A percentile compares a stretch with the other conserved stretches of the same genome.
These are phyloP conservation scores for Melinopterus prodromus DNA, from an alignment of 2,888 invertebrate genomes.

Conservation along the genomic window DNA sequence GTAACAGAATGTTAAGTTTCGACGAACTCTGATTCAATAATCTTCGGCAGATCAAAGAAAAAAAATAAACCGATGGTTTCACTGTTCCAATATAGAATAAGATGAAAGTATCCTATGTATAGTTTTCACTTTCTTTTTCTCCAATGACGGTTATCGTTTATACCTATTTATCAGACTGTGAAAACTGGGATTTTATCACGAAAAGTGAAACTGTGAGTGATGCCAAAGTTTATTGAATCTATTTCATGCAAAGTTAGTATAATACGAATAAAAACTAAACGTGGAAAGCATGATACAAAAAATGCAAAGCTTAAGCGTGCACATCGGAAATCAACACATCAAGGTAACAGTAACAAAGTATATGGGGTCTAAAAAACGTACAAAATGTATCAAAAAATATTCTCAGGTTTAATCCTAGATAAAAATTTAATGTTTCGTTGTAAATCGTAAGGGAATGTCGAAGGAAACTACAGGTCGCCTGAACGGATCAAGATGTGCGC, in stretches of 20 bases:
- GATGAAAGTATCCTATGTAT: background rate
- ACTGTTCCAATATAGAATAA: background rate
- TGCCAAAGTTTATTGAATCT: background rate
- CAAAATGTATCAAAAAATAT: background rate
- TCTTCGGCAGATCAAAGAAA: background rate
- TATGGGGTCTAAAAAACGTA: conserved; percentile 9
- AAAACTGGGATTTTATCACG: too few species aligned
- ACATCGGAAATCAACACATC: background rate
- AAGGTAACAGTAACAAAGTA: conserved; percentile 12
- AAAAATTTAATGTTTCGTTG: background rate
- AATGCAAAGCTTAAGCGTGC: background rate
- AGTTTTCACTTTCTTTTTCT: background rate
- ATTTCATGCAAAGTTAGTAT: background rate
- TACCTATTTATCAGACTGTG: too few species aligned
- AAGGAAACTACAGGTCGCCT: conserved; percentile 63
- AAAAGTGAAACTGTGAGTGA: background rate
- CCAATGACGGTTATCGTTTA: background rate
- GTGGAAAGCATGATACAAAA: background rate
- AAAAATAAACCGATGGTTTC: background rate
- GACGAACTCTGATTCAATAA: background rate
- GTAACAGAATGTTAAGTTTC: background rate
- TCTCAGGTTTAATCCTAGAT: background rate
- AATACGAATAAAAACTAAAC: background rate
- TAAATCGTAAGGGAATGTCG: background rate
- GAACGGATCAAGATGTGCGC: conserved; percentile 66